Base-by-base conservation (phyloP, 2,113 vertebrate species). In the Oxygymnocypris stewartii region DNA sequence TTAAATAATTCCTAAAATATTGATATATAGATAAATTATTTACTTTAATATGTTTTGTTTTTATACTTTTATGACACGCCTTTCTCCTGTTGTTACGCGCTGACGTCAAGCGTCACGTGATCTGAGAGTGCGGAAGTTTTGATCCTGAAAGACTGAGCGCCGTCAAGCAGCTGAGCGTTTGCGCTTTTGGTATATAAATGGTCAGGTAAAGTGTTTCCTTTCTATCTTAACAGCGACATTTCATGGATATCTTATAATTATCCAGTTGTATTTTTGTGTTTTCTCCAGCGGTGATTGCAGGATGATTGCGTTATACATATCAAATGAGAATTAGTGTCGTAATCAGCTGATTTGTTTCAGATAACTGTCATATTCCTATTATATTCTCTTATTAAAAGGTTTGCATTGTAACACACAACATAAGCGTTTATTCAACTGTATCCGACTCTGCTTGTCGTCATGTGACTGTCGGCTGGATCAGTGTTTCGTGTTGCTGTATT, bases 171-270 rank as follows among this genome's bases (percentile, higher is more conserved):
- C 59, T 11, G 37, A 61, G 11, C n/a, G 37, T 16, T 51, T 44
- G 23, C 59, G 82, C 13, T 44, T 77, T 42, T 49, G 37, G 35
- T 13, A 67, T 8, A 28, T 81, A 47, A 44, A 84, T 86, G 65
- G 85, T 86, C 88, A 88, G 88, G 88, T 88, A 88, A 42, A 37
- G 65, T 74, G 9, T 59, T 74, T 2, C 13, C 11, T 74, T 63
- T 25, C 12, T 57, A 4, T 12, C 73, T 42, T 54, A 14, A 16
- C 67, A 11, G 25, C 16, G 40, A n/a, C 40, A 6, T n/a, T n/a
- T 42, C 42, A 14, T 35, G 10, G 42, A 31, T 6, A 31, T 23
- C 12, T 23, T n/a, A 14, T n/a, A 14, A 7, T 7, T 28, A 13
- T 44, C 11, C 7, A 6, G 37, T 65, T 9, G n/a, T 4, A 5